phyloP scores from a whole-genome alignment of 2,888 invertebrate species.

The Choreutis nemorana region DNA sequence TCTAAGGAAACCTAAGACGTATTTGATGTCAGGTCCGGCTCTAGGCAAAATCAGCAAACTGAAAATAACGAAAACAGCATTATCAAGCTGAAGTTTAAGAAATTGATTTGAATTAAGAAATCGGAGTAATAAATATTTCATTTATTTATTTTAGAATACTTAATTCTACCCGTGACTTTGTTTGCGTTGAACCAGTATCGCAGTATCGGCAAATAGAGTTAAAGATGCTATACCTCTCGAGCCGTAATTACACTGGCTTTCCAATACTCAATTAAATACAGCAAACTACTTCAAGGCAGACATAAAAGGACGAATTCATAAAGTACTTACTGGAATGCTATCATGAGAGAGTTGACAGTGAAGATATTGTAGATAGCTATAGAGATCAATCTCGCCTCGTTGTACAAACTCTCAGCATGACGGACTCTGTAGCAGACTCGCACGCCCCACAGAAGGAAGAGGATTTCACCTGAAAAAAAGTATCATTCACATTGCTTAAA shows the following conservation, averaged over 20 bases:
- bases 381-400: constrained; percentile 91
- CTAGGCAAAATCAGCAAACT: constrained; percentile 86
- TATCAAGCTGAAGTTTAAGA: too few relatives aligned
- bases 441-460: constrained; percentile 86
- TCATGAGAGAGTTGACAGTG: constrained; percentile 90
- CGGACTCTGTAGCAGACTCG: constrained; percentile 86
- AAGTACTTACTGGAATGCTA: constrained; percentile 88
- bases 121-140: constrained; percentile 3
- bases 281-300: too few relatives aligned
- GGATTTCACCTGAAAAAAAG: constrained; percentile 71
- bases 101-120: too few relatives aligned
- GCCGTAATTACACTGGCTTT: too few relatives aligned
- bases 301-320: too few relatives aligned
- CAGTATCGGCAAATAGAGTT: too few relatives aligned
- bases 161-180: too few relatives aligned
- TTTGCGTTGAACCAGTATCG: too few relatives aligned
- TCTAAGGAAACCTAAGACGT: constrained; percentile 88
- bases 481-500: too few relatives aligned
- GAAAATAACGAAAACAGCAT: too few relatives aligned
- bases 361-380: constrained; percentile 96
- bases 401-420: constrained; percentile 92
- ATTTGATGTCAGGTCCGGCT: constrained; percentile 92
- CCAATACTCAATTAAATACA: too few relatives aligned
- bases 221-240: too few relatives aligned
- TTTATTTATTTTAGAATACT: neutral